These are phyloP conservation scores for Dinocampus coccinellae DNA, from an alignment of 2,888 invertebrate genomes.

Conservation along the genomic window DNA sequence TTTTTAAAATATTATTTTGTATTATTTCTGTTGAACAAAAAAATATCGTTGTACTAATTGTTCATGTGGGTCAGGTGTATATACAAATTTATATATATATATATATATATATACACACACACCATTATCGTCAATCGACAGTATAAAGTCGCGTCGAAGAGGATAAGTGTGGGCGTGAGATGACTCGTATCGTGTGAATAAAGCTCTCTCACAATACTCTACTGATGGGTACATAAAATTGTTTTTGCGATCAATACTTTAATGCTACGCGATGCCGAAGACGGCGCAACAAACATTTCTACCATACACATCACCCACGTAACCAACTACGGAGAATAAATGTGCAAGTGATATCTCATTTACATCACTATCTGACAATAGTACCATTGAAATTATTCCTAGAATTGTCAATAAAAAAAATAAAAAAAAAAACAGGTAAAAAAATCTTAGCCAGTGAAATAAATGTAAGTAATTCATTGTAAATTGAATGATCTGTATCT, in stretches of 20 bases:
- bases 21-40: no score
- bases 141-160: conserved; percentile 20
- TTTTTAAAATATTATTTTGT: no score
- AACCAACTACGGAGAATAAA: conserved; percentile 38
- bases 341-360: conserved; percentile 30
- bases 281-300: conserved; percentile 51
- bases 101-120: no score
- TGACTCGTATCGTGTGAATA: conserved; percentile 9
- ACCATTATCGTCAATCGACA: conserved; percentile 21
- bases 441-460: not conserved
- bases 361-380: not conserved
- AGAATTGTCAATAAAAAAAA: not conserved
- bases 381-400: not conserved
- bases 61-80: no score
- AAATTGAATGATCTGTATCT: no score
- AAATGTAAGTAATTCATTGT: not conserved
- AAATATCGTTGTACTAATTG: no score
- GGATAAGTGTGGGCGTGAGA: conserved; percentile 37
- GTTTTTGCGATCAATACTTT: conserved; percentile 60
- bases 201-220: not conserved
- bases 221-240: conserved; percentile 42
- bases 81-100: no score
- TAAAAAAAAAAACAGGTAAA: not conserved
- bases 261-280: conserved; percentile 48
- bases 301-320: conserved; percentile 15